Evolutionary conservation across 1,140 invertebrate species (phyloP).

Genomic region (Pararge aegeria): DNA sequence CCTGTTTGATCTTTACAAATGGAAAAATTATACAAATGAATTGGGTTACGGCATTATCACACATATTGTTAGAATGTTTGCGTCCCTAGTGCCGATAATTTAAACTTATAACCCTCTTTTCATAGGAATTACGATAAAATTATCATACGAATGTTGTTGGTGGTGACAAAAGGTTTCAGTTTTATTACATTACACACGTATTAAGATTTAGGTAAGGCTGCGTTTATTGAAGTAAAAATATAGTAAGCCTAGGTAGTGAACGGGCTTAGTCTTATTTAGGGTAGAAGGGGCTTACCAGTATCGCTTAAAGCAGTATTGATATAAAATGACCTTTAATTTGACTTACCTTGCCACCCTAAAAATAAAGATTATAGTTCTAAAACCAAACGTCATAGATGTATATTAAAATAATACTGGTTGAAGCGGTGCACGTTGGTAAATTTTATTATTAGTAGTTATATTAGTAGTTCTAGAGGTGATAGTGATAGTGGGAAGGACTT

Average conservation of each 20-base stretch:
- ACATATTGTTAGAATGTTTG: slow-evolving; percentile 40
- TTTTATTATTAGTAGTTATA: no score
- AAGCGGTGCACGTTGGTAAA: no score
- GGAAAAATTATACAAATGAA: slow-evolving; percentile 68
- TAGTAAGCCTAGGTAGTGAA: background rate
- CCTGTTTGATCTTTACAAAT: slow-evolving; percentile 45
- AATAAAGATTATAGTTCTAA: no score
- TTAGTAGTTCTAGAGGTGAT: no score
- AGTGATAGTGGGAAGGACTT: no score
- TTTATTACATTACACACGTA: slow-evolving; percentile 13
- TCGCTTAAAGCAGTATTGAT: no score
- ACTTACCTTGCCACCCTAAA: no score
- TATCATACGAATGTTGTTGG: slow-evolving; percentile 60
- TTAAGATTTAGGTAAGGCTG: background rate
- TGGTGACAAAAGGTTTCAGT: slow-evolving; percentile 32
- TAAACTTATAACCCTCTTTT: slow-evolving; percentile 71
- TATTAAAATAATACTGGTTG: no score
- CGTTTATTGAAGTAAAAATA: background rate
- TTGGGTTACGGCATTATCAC: slow-evolving; percentile 41
- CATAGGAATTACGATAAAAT: slow-evolving; percentile 58
- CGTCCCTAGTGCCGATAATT: slow-evolving; percentile 42
- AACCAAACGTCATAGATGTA: no score
- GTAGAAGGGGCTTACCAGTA: no score
- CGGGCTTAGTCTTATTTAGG: background rate
- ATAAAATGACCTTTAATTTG: no score